phyloP scores from a whole-genome alignment of 2,113 vertebrate genomes.

The Columba janthina region DNA sequence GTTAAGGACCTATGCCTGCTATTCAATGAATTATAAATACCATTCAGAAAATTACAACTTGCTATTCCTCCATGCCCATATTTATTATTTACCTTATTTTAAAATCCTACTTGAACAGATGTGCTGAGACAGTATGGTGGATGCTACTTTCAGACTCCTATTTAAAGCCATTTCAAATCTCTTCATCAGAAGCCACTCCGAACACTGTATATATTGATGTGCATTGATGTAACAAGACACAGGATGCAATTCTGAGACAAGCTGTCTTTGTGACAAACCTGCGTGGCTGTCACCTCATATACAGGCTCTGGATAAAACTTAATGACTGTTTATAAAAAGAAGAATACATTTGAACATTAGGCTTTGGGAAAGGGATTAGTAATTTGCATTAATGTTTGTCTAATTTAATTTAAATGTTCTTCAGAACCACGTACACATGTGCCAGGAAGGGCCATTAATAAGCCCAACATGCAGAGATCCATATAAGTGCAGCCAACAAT shows the following conservation, averaged over 20 bases:
- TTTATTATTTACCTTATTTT: not conserved
- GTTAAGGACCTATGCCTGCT: not conserved
- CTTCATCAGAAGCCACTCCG: not conserved
- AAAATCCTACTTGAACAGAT: not conserved
- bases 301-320: constrained; percentile 64
- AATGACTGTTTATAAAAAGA: constrained; percentile 72
- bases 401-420: constrained; percentile 81
- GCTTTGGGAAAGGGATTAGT: constrained; percentile 79
- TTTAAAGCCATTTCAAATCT: not conserved
- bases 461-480: constrained; percentile 78
- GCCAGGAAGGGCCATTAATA: constrained; percentile 74
- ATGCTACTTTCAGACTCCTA: not conserved
- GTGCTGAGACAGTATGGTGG: not conserved
- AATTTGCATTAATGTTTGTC: constrained; percentile 73
- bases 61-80: not conserved
- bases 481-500: constrained; percentile 76
- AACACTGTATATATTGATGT: not conserved
- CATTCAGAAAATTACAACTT: not conserved
- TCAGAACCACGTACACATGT: constrained; percentile 74
- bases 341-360: constrained; percentile 70
- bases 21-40: not conserved
- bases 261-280: constrained; percentile 4
- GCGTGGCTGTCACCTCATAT: constrained; percentile 39
- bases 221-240: not conserved
- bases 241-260: not conserved